Conservation (phyloP, 2,888 invertebrate genomes). For the Arctia plantaginis region DNA sequence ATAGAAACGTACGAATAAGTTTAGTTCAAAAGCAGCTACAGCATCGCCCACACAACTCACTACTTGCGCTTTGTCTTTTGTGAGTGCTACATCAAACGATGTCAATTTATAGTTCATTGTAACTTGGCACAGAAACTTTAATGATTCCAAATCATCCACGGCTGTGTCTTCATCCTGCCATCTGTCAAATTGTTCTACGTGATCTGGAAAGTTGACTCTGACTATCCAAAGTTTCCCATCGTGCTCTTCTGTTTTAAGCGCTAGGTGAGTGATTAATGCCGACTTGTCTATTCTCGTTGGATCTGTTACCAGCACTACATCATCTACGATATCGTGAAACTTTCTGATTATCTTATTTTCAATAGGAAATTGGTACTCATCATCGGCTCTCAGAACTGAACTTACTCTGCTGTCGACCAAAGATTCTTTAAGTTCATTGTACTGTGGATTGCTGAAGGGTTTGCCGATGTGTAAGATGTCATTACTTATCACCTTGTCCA, state of each 20-base stretch:
- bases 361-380: background rate
- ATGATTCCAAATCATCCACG: background rate
- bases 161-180: background rate
- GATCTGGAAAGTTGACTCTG: constrained; percentile 12
- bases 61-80: background rate
- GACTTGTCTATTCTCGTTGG: constrained; percentile 33
- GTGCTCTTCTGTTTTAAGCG: background rate
- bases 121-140: constrained; percentile 9
- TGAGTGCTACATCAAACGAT: background rate
- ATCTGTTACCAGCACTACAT: background rate
- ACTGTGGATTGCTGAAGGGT: constrained; percentile 6
- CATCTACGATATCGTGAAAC: background rate
- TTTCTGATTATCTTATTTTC: background rate
- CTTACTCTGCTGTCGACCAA: constrained; percentile 23
- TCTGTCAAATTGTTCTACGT: background rate
- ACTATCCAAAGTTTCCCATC: constrained; percentile 9
- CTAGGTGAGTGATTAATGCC: constrained; percentile 21
- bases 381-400: background rate
- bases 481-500: constrained; percentile 20
- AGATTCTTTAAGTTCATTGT: constrained; percentile 27
- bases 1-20: constrained; percentile 18
- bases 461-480: constrained; percentile 26
- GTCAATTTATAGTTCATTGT: background rate
- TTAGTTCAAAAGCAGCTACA: constrained; percentile 7
- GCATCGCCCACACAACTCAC: background rate